Percentiles rank a stretch among this genome's conserved stretches.
Conservation (phyloP, 2,888 invertebrate genomes). For the Hedya salicella region DNA sequence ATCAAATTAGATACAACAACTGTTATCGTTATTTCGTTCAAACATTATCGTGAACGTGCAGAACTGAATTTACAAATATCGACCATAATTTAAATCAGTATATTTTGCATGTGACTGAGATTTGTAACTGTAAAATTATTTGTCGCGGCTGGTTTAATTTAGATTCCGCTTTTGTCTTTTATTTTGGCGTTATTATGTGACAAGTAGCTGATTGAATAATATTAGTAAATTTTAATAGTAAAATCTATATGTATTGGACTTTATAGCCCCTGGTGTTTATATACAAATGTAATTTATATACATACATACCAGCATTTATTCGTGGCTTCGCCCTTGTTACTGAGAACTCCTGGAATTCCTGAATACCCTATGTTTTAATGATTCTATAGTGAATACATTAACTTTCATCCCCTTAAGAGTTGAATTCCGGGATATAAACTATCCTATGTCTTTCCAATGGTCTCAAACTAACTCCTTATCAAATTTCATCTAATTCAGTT, state of each 20-base stretch:
- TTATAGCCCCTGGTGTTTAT: not conserved
- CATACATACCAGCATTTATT: no score
- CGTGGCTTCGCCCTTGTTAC: no score
- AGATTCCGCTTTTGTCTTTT: not conserved
- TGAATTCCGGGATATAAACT: no score
- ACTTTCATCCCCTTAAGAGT: no score
- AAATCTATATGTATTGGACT: not conserved
- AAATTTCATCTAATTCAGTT: no score
- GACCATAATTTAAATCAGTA: not conserved
- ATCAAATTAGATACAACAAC: not conserved
- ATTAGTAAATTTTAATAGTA: not conserved
- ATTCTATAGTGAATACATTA: no score
- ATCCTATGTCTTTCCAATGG: no score
- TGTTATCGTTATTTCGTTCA: conserved; percentile 5
- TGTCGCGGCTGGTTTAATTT: not conserved
- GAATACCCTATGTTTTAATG: no score
- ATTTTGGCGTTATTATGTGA: not conserved
- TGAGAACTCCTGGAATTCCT: no score
- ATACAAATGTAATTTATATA: no score
- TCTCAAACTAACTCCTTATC: no score
- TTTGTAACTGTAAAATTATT: conserved; percentile 4
- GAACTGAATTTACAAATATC: not conserved
- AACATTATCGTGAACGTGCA: not conserved
- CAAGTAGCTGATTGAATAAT: not conserved
- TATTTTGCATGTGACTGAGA: conserved; percentile 6